Evolutionary conservation across 2,113 vertebrate species (phyloP), one percentile per base, ranked within the genome.

Genomic region (Lycaon pictus): DNA sequence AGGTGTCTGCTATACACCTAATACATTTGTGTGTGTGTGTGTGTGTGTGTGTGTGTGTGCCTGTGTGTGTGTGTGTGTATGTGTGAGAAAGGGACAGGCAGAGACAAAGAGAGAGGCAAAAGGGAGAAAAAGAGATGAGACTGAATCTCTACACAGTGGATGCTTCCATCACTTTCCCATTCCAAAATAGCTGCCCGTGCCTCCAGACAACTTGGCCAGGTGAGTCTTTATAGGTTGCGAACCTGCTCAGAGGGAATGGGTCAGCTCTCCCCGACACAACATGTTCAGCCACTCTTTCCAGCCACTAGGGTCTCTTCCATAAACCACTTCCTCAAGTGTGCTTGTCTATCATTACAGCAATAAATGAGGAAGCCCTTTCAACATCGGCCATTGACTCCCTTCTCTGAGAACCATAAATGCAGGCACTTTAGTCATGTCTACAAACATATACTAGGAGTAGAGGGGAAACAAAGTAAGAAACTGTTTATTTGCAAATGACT

Each of bases 381-480:
- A 32, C 5, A 0, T 32, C 29, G 8, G 63, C 90, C 90, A 19
- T 23, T 6, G 51, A 71, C 62, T 93, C 37, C 74, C 53, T 93
- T 88, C 95, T 65, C 96, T 15, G 16, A 1, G 1, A 95, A 79
- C 80, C 87, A 90, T 74, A 35, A 56, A 62, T 56, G n/a, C 74
- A 74, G 92, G 23, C 63, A 76, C 87, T 97, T 93, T 72, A 93
- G 86, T 72, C 97, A n/a, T 62, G 29, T 95, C 90, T 65, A 93
- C 91, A 97, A 88, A 96, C 92, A 95, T 67, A 92, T 22, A 48
- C 56, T 27, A 19, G 83, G 56, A 74, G 17, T 12, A 5, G 76
- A 62, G 60, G 22, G 13, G 29, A 95, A 85, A 51, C 77, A 86
- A 96, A 74, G 32, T 69, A 69, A 62, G 43, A 92, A 88, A 71